Evolutionary conservation across 1,140 invertebrate species (phyloP).

Genomic region (Drosophila micromelanica): DNA sequence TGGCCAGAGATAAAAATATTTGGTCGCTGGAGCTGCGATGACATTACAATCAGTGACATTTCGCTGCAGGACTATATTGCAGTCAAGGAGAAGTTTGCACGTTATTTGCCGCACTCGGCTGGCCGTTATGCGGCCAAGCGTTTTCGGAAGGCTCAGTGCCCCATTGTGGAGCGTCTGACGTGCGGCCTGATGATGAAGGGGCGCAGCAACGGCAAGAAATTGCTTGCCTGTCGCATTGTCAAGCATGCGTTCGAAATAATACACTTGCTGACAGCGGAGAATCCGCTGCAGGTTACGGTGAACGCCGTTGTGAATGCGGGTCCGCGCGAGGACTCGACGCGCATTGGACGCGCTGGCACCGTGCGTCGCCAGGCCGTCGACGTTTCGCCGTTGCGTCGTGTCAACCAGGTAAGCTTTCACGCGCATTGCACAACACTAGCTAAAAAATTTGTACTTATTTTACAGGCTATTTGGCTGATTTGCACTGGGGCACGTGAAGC

Average conservation of each 20-base stretch:
- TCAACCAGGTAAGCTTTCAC: slow-evolving; percentile 90
- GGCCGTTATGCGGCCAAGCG: slow-evolving; percentile 98
- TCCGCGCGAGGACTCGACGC: slow-evolving; percentile 99
- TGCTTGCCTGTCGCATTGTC: slow-evolving; percentile 99
- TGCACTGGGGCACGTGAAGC: slow-evolving; percentile 99
- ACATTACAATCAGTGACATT: slow-evolving; percentile 98
- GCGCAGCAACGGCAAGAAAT: slow-evolving; percentile 99
- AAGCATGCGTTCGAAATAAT: slow-evolving; percentile 99
- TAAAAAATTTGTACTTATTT: not conserved
- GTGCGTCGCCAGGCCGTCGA: slow-evolving; percentile 99
- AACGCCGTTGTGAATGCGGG: slow-evolving; percentile 99
- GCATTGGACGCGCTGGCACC: slow-evolving; percentile 99
- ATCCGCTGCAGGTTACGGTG: slow-evolving; percentile 93
- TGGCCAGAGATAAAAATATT: slow-evolving; percentile 98
- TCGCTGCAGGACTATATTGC: slow-evolving; percentile 98
- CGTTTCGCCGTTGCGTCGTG: slow-evolving; percentile 97
- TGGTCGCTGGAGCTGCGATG: slow-evolving; percentile 98
- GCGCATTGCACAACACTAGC: not conserved
- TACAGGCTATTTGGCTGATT: slow-evolving; percentile 96
- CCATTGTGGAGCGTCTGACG: slow-evolving; percentile 98
- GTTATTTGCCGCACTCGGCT: slow-evolving; percentile 98
- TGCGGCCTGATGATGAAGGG: slow-evolving; percentile 99
- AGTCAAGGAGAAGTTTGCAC: slow-evolving; percentile 98
- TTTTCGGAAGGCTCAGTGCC: slow-evolving; percentile 99
- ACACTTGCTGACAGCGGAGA: slow-evolving; percentile 97